A percentile compares a stretch with the other conserved stretches of the same genome.
Conservation (phyloP, 2,888 invertebrate genomes). For the Chaetogeoica ovagalla region DNA sequence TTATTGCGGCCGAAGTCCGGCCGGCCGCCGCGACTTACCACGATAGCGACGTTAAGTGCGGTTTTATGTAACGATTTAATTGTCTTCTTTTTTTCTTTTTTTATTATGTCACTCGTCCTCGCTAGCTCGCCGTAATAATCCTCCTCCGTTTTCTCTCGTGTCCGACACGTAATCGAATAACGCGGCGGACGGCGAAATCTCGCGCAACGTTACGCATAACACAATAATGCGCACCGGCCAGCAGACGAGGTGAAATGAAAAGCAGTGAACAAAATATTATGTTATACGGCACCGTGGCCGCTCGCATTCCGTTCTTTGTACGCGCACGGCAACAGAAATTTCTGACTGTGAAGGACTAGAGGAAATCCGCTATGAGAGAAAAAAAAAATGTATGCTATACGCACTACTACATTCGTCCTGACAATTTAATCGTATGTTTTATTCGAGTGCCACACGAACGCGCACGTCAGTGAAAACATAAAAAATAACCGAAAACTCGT, state of each 20-base stretch:
- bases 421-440: conserved; percentile 15
- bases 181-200: too few relatives aligned
- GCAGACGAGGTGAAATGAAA: neutral
- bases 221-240: too few relatives aligned
- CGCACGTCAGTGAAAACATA: too few relatives aligned
- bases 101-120: neutral
- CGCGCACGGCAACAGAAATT: neutral
- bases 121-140: neutral
- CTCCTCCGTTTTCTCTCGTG: neutral
- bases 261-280: neutral
- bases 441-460: neutral
- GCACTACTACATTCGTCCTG: neutral
- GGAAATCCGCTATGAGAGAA: neutral
- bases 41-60: conserved; percentile 31
- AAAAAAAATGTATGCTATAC: too few relatives aligned
- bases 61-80: conserved; percentile 49
- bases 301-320: neutral
- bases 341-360: neutral
- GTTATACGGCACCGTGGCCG: neutral
- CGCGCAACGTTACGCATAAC: too few relatives aligned
- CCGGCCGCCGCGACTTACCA: neutral
- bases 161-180: conserved; percentile 15
- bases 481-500: neutral
- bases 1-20: conserved; percentile 9
- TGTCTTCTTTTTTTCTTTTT: conserved; percentile 6